A percentile compares a stretch with the other conserved stretches of the same genome.
Evolutionary conservation across 1,140 invertebrate species (phyloP).

Genomic region (Coptotermes formosanus): DNA sequence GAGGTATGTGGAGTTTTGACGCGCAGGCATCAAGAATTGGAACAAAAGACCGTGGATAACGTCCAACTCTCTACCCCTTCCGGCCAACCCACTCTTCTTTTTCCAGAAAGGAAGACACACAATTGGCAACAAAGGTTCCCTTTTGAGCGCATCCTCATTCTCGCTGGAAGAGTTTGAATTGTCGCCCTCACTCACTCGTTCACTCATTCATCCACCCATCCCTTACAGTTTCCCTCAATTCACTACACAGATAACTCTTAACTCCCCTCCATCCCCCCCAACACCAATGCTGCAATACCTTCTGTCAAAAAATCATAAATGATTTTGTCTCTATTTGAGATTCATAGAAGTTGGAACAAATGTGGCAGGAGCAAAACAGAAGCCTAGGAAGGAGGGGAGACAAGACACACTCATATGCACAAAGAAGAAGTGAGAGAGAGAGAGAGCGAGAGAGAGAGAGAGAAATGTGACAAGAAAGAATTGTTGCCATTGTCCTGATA

Average conservation of each 20-base stretch:
- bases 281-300: conserved; percentile 29
- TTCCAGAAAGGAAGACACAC: conserved; percentile 33
- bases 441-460: conserved; percentile 21
- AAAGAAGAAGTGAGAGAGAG: neutral
- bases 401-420: conserved; percentile 5
- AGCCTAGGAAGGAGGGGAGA: conserved; percentile 6
- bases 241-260: neutral
- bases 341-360: conserved; percentile 37
- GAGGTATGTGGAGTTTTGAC: conserved; percentile 32
- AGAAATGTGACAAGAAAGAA: conserved; percentile 27
- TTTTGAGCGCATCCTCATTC: conserved; percentile 28
- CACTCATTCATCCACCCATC: neutral
- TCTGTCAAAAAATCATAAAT: conserved; percentile 38
- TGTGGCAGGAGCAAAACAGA: conserved; percentile 27
- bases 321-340: conserved; percentile 39
- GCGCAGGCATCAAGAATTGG: conserved; percentile 37
- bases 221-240: neutral
- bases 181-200: conserved; percentile 29
- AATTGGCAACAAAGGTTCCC: conserved; percentile 37
- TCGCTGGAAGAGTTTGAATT: conserved; percentile 35
- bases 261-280: neutral
- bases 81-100: neutral
- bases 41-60: conserved; percentile 36
- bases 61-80: conserved; percentile 25
- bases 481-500: conserved; percentile 33